A percentile compares a stretch with the other conserved stretches of the same genome.
These are phyloP conservation scores for Oryzaephilus surinamensis DNA, from an alignment of 1,140 invertebrate species.

Conservation along the genomic window DNA sequence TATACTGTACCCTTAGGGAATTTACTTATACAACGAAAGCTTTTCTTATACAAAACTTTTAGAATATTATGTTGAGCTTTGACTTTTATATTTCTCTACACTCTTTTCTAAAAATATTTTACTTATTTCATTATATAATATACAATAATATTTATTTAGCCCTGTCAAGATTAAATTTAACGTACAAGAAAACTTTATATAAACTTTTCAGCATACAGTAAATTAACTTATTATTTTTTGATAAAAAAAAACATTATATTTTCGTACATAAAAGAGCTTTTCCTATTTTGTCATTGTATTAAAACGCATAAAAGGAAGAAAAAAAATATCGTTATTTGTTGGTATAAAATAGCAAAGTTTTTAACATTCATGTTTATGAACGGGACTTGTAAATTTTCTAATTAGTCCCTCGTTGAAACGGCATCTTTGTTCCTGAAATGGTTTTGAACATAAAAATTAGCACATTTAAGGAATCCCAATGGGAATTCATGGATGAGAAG, in stretches of 20 bases:
- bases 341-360: too few species aligned
- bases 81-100: constrained; percentile 26
- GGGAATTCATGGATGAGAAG: constrained; percentile 5
- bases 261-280: too few species aligned
- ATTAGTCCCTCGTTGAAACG: constrained; percentile 18
- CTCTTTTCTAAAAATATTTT: constrained; percentile 19
- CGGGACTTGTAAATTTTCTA: constrained; percentile 17
- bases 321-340: too few species aligned
- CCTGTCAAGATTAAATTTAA: too few species aligned
- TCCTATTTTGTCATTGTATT: too few species aligned
- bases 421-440: constrained; percentile 11
- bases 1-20: constrained; percentile 24
- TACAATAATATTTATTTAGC: too few species aligned
- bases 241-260: too few species aligned
- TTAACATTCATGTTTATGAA: constrained; percentile 16
- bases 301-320: too few species aligned
- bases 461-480: constrained; percentile 15
- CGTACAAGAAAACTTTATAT: too few species aligned
- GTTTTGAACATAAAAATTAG: constrained; percentile 20
- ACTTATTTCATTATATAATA: too few species aligned
- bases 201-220: too few species aligned
- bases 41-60: constrained; percentile 28
- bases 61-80: constrained; percentile 24
- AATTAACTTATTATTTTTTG: too few species aligned
- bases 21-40: constrained; percentile 25